These are phyloP conservation scores for Megaleporinus macrocephalus DNA, from an alignment of 2,113 vertebrate species.

Conservation along the genomic window DNA sequence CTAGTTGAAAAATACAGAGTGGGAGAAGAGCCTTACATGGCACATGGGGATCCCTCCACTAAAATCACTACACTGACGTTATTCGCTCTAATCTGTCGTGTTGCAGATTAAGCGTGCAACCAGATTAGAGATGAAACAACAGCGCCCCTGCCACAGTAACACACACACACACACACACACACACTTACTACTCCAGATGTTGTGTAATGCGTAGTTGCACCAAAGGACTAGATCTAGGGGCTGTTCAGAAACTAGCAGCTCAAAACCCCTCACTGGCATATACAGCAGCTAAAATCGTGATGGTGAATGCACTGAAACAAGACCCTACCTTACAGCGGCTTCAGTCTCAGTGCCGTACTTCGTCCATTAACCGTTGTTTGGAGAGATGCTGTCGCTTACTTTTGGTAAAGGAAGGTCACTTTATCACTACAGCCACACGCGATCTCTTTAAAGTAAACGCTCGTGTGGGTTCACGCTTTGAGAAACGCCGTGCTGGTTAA, in stretches of 20 bases:
- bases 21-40: background rate
- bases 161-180: too few relatives aligned
- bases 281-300: background rate
- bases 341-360: conserved; percentile 21
- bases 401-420: background rate
- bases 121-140: conserved; percentile 20
- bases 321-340: conserved; percentile 43
- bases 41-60: background rate
- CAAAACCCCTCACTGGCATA: too few relatives aligned
- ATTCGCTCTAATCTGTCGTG: conserved; percentile 13
- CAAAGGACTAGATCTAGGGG: background rate
- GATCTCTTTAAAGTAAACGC: background rate
- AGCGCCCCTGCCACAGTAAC: background rate
- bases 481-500: too few relatives aligned
- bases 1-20: background rate
- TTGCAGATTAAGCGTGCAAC: conserved; percentile 29
- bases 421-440: conserved; percentile 13
- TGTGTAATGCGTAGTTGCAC: background rate
- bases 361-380: conserved; percentile 34
- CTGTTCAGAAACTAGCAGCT: background rate
- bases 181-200: background rate
- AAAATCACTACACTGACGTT: background rate
- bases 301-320: background rate
- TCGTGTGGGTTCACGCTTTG: background rate
- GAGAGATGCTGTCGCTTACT: conserved; percentile 25